Evolutionary conservation across 2,113 vertebrate genomes (phyloP).

Genomic region (Tyto alba): DNA sequence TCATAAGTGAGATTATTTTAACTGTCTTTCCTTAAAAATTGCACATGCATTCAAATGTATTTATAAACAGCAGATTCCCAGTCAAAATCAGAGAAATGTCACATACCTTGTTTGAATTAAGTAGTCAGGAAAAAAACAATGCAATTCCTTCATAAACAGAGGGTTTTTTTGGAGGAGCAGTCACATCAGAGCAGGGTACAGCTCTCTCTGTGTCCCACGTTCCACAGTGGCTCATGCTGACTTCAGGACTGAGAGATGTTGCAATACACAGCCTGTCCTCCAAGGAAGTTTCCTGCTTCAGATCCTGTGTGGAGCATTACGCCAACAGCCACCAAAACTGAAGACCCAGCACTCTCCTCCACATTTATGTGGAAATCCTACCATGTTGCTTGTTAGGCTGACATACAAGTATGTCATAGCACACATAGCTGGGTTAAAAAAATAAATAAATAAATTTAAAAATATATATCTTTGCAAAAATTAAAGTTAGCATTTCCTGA

Average conservation of each 20-base stretch:
- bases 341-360: background rate
- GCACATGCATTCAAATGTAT: background rate
- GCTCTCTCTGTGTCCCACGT: accelerated
- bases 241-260: background rate
- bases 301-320: background rate
- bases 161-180: background rate
- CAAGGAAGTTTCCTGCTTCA: background rate
- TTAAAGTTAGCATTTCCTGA: background rate
- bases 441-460: background rate
- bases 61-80: background rate
- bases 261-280: background rate
- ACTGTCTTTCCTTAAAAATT: background rate
- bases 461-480: background rate
- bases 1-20: background rate
- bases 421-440: background rate
- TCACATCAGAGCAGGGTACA: background rate
- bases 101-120: background rate
- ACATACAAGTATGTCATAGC: background rate
- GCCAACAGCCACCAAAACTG: background rate
- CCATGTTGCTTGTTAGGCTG: background rate
- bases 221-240: background rate
- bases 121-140: background rate
- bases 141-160: background rate
- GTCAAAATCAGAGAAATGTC: background rate
- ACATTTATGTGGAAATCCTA: background rate